Percentiles rank a stretch among this genome's conserved stretches.
phyloP scores from a whole-genome alignment of 2,888 invertebrate species.

The Listrodromus nycthemerus region DNA sequence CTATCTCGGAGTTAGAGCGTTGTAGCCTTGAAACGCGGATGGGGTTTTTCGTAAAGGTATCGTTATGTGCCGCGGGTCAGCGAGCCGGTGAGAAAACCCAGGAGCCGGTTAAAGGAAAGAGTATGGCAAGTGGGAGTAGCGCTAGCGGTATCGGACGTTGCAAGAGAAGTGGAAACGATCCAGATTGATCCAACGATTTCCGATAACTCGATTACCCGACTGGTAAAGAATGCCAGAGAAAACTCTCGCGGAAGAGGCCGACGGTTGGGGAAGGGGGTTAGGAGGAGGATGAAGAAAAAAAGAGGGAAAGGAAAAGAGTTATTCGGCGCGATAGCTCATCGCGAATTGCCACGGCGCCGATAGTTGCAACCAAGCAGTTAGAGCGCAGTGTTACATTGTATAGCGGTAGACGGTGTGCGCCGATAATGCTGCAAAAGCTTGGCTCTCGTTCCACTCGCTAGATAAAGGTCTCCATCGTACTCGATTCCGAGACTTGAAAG shows the following conservation, averaged over 20 bases:
- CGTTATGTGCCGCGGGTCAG: constrained; percentile 18
- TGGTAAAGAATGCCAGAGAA: constrained; percentile 48
- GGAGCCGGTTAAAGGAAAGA: constrained; percentile 17
- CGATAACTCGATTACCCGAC: constrained; percentile 59
- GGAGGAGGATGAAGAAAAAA: neutral
- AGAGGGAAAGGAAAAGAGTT: constrained; percentile 32
- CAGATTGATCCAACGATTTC: constrained; percentile 56
- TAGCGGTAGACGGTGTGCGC: constrained; percentile 18
- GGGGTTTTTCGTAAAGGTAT: constrained; percentile 15
- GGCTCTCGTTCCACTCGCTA: constrained; percentile 31
- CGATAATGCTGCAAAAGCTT: constrained; percentile 33
- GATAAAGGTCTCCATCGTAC: constrained; percentile 43
- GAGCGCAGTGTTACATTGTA: constrained; percentile 29
- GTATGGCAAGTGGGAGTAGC: constrained; percentile 11
- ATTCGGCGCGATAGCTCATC: constrained; percentile 53
- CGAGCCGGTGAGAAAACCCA: constrained; percentile 46
- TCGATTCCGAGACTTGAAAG: constrained; percentile 48
- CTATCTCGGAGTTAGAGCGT: neutral
- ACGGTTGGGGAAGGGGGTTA: neutral
- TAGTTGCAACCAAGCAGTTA: constrained; percentile 56
- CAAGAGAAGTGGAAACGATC: constrained; percentile 47
- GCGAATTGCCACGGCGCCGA: constrained; percentile 53
- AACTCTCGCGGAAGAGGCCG: constrained; percentile 20
- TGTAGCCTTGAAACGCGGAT: neutral
- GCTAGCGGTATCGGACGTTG: neutral